Conservation (phyloP, 2,113 vertebrate species). For the Pogona vitticeps region DNA sequence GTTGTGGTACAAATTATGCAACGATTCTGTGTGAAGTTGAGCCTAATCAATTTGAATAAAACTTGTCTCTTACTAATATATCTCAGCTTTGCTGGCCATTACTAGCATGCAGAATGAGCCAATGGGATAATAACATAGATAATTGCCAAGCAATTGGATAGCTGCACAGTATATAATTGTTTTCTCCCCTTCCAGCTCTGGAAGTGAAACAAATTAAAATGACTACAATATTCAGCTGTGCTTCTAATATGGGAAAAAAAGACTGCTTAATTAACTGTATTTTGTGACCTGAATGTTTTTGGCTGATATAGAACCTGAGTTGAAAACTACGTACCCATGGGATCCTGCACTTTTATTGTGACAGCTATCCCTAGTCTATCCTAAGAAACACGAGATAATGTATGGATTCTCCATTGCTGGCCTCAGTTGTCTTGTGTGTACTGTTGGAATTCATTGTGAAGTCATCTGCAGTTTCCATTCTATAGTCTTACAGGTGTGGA, state of each 20-base stretch:
- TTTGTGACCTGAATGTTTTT: conserved; percentile 53
- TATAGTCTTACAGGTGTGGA: not conserved
- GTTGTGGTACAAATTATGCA: not conserved
- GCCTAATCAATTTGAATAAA: conserved; percentile 21
- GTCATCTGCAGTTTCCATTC: not conserved
- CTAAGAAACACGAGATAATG: not conserved
- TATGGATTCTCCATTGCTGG: conserved; percentile 15
- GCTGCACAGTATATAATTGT: conserved; percentile 24
- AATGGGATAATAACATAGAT: conserved; percentile 34
- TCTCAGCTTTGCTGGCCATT: conserved; percentile 13
- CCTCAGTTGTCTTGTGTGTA: not conserved
- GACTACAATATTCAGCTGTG: conserved; percentile 38
- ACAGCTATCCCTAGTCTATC: conserved; percentile 23
- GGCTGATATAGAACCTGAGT: not conserved
- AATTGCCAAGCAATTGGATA: conserved; percentile 22
- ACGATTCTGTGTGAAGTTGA: not conserved
- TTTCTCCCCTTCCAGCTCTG: conserved; percentile 37
- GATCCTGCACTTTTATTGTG: not conserved
- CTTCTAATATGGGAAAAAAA: conserved; percentile 53
- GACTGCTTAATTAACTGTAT: conserved; percentile 52
- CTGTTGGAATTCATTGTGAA: not conserved
- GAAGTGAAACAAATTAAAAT: conserved; percentile 44
- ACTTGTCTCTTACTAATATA: not conserved
- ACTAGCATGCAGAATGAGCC: not conserved
- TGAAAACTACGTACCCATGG: conserved; percentile 26